Evolutionary conservation across 2,113 vertebrate genomes (phyloP).

Genomic region (Eleginops maclovinus): DNA sequence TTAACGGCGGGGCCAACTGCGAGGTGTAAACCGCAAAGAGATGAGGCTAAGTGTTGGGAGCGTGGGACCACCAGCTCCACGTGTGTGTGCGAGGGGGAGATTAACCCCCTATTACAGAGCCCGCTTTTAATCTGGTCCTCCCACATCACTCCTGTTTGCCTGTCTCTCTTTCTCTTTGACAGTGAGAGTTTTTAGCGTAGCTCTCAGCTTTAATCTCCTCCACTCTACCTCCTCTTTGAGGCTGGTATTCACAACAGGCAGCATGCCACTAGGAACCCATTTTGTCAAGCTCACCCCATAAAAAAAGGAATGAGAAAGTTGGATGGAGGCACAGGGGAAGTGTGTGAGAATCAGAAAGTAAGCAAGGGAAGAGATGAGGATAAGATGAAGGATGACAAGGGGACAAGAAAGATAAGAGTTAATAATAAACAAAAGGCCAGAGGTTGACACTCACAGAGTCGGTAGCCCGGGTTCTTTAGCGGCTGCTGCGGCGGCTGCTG

Average conservation of each 20-base stretch:
- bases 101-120: constrained; percentile 71
- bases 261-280: constrained; percentile 66
- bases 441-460: constrained; percentile 84
- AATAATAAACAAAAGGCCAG: constrained; percentile 18
- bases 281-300: constrained; percentile 64
- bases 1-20: constrained; percentile 68
- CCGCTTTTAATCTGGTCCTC: constrained; percentile 63
- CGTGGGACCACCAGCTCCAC: constrained; percentile 76
- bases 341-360: constrained; percentile 44
- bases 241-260: constrained; percentile 56
- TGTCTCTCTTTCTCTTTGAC: constrained; percentile 46
- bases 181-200: constrained; percentile 57
- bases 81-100: constrained; percentile 62
- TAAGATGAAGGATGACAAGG: constrained; percentile 23
- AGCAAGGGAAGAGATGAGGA: constrained; percentile 12
- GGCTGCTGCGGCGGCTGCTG: constrained; percentile 63
- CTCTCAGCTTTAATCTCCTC: constrained; percentile 62
- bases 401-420: constrained; percentile 4
- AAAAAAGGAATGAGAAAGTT: constrained; percentile 49
- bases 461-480: constrained; percentile 81
- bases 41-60: constrained; percentile 76
- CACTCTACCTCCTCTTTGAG: constrained; percentile 56
- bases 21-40: constrained; percentile 78
- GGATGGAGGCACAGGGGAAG: constrained; percentile 39
- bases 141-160: constrained; percentile 42